Evolutionary conservation across 1,140 invertebrate genomes (phyloP).

Genomic region (Lepidurus couesii): DNA sequence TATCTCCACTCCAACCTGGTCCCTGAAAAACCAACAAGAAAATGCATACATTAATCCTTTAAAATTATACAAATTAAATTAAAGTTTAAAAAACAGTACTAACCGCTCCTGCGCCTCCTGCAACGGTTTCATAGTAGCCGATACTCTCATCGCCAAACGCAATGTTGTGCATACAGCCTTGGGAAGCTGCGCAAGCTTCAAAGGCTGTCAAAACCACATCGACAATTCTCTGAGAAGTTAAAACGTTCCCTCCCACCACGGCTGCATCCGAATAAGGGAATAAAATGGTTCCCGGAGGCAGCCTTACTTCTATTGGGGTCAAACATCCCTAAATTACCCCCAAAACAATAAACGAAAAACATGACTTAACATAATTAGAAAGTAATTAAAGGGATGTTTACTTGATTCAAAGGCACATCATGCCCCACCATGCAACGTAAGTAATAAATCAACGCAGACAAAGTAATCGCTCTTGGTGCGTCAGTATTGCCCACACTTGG

Average conservation of each 20-base stretch:
- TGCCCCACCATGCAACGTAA: conserved; percentile 95
- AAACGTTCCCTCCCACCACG: conserved; percentile 97
- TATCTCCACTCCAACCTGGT: conserved; percentile 81
- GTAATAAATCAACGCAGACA: conserved; percentile 96
- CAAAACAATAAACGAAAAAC: conserved; percentile 13
- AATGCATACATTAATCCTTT: conserved; percentile 31
- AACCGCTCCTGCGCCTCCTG: conserved; percentile 94
- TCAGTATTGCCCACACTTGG: no score
- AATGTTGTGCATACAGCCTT: conserved; percentile 99
- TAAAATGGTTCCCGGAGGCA: conserved; percentile 79
- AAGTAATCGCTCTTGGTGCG: conserved; percentile 89
- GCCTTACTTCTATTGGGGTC: conserved; percentile 74
- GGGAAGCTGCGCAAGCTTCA: conserved; percentile 84
- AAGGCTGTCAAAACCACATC: conserved; percentile 95
- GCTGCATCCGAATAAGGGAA: conserved; percentile 88
- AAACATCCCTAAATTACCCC: conserved; percentile 67
- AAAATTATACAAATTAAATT: conserved; percentile 31
- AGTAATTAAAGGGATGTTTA: conserved; percentile 43
- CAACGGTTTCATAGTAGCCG: conserved; percentile 99
- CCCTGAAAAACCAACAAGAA: conserved; percentile 54
- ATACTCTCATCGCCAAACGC: conserved; percentile 89
- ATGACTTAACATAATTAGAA: not conserved
- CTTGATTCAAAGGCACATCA: conserved; percentile 96
- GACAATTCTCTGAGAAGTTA: conserved; percentile 94
- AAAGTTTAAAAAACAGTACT: conserved; percentile 42